Percentiles rank a stretch among this genome's conserved stretches.
Evolutionary conservation across 1,140 invertebrate species (phyloP).

Genomic region (Capitella teleta): DNA sequence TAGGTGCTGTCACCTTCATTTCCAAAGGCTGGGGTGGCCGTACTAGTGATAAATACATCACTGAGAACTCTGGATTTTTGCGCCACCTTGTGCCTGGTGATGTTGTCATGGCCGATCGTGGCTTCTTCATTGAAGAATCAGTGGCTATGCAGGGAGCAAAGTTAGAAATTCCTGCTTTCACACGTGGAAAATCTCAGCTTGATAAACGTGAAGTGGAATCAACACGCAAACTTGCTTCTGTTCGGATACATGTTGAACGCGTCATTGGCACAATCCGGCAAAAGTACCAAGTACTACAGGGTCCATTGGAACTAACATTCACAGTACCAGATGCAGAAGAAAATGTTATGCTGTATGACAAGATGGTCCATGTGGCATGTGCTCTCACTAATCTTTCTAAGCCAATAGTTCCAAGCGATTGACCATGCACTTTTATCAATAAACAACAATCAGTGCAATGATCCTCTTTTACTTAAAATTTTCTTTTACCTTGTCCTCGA

Average conservation of each 20-base stretch:
- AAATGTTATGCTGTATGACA: no score
- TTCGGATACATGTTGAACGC: slow-evolving; percentile 15
- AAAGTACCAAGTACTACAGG: no score
- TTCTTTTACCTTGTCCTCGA: no score
- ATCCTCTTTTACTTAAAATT: no score
- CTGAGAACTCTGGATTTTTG: slow-evolving; percentile 19
- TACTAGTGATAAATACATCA: slow-evolving; percentile 24
- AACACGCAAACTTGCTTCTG: slow-evolving; percentile 13
- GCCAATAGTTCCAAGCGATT: no score
- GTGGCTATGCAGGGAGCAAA: slow-evolving; percentile 12
- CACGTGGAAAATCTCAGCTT: slow-evolving; percentile 3
- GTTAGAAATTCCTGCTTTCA: slow-evolving; percentile 17
- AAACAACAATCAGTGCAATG: no score
- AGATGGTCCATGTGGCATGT: no score
- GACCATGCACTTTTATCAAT: no score
- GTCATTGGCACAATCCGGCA: no score
- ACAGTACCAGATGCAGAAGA: no score
- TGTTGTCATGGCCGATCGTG: slow-evolving; percentile 18
- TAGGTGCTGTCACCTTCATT: slow-evolving; percentile 20
- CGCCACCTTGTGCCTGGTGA: slow-evolving; percentile 11
- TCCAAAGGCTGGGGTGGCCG: slow-evolving; percentile 21
- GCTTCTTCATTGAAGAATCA: slow-evolving; percentile 15
- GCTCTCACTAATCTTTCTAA: no score
- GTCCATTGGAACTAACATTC: no score
- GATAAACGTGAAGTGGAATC: slow-evolving; percentile 3